Percentiles rank a stretch among this genome's conserved stretches.
phyloP scores from a whole-genome alignment of 1,140 invertebrate species.

The Drosophila repletoides region DNA sequence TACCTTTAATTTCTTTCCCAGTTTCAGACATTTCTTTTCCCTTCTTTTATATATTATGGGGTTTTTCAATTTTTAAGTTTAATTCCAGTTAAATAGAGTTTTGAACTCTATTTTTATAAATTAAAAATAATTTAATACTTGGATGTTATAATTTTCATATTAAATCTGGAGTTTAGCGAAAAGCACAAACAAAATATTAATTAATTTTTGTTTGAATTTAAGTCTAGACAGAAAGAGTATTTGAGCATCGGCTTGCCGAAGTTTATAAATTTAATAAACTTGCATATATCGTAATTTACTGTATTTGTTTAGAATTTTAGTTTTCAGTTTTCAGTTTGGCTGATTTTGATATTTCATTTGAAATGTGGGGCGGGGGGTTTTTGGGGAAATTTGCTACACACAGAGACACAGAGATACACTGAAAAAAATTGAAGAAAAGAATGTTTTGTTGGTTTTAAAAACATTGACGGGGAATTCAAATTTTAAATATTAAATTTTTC shows the following conservation, averaged over 20 bases:
- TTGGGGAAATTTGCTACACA: slow-evolving; percentile 66
- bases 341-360: slow-evolving; percentile 22
- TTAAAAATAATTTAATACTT: too few species aligned
- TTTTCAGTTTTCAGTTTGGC: slow-evolving; percentile 6
- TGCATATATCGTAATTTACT: slow-evolving; percentile 1
- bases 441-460: slow-evolving; percentile 55
- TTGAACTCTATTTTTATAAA: too few species aligned
- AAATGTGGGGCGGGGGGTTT: slow-evolving; percentile 31
- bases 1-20: too few species aligned
- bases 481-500: slow-evolving; percentile 12
- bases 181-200: background rate
- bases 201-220: too few species aligned
- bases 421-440: slow-evolving; percentile 76
- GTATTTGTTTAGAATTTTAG: slow-evolving; percentile 6
- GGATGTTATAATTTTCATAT: background rate
- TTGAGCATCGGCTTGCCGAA: background rate
- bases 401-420: slow-evolving; percentile 78
- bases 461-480: slow-evolving; percentile 46
- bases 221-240: slow-evolving; percentile 13
- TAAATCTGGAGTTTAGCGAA: background rate
- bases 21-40: too few species aligned
- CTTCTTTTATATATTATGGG: too few species aligned
- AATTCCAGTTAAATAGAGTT: too few species aligned
- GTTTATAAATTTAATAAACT: background rate
- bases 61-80: too few species aligned